Base-by-base conservation (phyloP, 2,797 vertebrate species). In the Pogoniulus pusillus region DNA sequence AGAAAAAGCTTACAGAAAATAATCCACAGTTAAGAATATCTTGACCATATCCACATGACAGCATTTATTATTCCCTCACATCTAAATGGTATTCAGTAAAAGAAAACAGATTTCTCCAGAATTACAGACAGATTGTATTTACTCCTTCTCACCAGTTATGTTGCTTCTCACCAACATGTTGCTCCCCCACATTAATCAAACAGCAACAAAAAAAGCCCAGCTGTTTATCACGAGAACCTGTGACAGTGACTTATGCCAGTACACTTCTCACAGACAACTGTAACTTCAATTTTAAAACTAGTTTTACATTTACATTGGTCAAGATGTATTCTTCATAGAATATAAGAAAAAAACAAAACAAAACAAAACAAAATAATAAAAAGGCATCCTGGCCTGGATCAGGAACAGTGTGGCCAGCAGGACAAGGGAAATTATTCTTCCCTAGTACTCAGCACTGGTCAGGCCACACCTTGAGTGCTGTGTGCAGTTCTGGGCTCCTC, bases 41-140 rank as follows among this genome's bases (percentile, higher is more conserved):
- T 78, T 82, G 76, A 82, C 65, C 72, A 69, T 12, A 85, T 63
- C 17, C 80, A 85, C 64, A 70, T 20, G 18, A 8, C 1, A 91
- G 17, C 24, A 43, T n/a, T 24, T 45, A 60, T 81, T 89, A 85
- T 82, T 70, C n/a, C 34, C 34, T 91, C 84, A 51, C 30, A 63
- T 39, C 20, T 82, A 75, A 71, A 72, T 8, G 7, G 4, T 16
- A 65, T 51, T 86, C n/a, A 53, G 34, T 66, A 92, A 87, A 71
- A 91, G 43, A 68, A 76, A 91, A 68, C 19, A 66, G 55, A 92
- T 75, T 76, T 76, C 30, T 24, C 37, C 18, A 22, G 30, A 88
- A 72, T 82, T 88, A 73, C 37, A 82, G 63, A 65, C 53, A 91
- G 85, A 90, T 43, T 77, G 68, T 84, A 90, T 86, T 93, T 86